These are phyloP conservation scores for Bufo gargarizans DNA, from an alignment of 2,113 vertebrate species.

Conservation along the genomic window DNA sequence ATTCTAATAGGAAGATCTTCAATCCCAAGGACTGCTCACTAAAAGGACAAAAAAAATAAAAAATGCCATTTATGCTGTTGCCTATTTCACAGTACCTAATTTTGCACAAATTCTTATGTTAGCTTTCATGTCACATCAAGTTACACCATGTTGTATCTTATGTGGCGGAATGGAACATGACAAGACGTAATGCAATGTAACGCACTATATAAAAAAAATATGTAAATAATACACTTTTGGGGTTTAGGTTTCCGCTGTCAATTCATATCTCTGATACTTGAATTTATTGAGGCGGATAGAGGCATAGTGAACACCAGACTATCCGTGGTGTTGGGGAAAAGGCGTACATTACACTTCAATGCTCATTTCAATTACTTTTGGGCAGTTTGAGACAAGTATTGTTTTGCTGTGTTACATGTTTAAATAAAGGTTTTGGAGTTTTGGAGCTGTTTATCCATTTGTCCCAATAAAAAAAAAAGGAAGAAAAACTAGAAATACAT, in stretches of 20 bases:
- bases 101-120: conserved; percentile 17
- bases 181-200: conserved; percentile 77
- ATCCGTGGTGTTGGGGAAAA: conserved; percentile 69
- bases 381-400: conserved; percentile 71
- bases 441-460: no score
- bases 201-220: conserved; percentile 74
- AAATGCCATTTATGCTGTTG: not conserved
- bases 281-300: conserved; percentile 74
- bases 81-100: not conserved
- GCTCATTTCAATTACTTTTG: conserved; percentile 76
- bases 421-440: conserved; percentile 55
- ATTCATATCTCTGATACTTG: conserved; percentile 69
- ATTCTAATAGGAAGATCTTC: conserved; percentile 14
- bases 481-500: no score
- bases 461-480: no score
- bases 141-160: conserved; percentile 71
- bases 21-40: not conserved
- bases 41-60: not conserved
- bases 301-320: conserved; percentile 69
- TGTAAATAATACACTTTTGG: conserved; percentile 80
- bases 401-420: conserved; percentile 61
- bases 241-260: conserved; percentile 78
- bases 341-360: conserved; percentile 69
- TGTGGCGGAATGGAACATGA: conserved; percentile 72
- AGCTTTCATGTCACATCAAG: conserved; percentile 66